A percentile compares a stretch with the other conserved stretches of the same genome.
Conservation (phyloP, 1,140 invertebrate genomes). For the Berghia stephanieae region DNA sequence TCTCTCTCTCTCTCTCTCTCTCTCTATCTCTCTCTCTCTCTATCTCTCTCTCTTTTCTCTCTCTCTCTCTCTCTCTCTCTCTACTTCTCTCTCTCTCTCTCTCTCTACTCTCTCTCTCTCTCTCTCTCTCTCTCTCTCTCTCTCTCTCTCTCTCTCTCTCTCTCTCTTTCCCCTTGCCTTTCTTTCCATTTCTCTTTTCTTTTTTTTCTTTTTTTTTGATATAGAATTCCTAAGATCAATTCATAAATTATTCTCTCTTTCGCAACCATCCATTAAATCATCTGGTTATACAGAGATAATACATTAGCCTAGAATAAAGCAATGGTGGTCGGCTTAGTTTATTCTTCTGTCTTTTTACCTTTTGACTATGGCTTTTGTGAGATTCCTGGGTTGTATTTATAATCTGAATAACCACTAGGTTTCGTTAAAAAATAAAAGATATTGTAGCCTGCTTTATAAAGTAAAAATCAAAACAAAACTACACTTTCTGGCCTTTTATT, state of each 20-base stretch:
- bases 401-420: too few species aligned
- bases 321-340: too few species aligned
- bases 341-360: too few species aligned
- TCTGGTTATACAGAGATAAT: too few species aligned
- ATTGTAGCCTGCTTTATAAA: too few species aligned
- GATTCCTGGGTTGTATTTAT: too few species aligned
- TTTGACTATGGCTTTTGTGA: too few species aligned
- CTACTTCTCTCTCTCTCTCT: not conserved
- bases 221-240: slow-evolving; percentile 52
- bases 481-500: too few species aligned
- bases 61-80: slow-evolving; percentile 36
- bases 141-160: not conserved
- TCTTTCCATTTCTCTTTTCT: not conserved
- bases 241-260: slow-evolving; percentile 52
- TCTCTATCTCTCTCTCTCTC: not conserved
- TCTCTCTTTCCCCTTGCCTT: not conserved
- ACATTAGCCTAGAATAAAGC: too few species aligned
- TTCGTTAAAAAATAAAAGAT: too few species aligned
- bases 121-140: slow-evolving; percentile 7
- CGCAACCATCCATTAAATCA: too few species aligned
- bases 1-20: not conserved
- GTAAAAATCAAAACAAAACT: too few species aligned
- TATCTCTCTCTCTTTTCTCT: slow-evolving; percentile 55
- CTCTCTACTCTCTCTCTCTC: not conserved
- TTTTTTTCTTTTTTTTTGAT: slow-evolving; percentile 62